These are phyloP conservation scores for Myotis planiceps DNA, from an alignment of 2,797 vertebrate genomes.

Conservation along the genomic window DNA sequence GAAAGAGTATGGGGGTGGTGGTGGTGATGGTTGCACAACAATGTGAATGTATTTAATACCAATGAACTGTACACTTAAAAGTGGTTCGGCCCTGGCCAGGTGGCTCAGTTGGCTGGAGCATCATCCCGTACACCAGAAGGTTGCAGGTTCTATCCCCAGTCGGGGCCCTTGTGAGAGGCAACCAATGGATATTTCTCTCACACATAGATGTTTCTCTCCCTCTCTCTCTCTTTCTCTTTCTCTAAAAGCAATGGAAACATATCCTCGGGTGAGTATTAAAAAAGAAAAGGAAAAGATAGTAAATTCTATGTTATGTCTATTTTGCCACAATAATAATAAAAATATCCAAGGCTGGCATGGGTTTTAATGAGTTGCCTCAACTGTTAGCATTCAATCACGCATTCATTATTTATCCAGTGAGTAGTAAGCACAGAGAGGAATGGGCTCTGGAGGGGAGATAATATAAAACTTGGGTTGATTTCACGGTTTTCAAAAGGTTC, in stretches of 20 bases:
- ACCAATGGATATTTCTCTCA: neutral
- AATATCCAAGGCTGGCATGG: neutral
- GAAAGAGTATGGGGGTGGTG: too few relatives aligned
- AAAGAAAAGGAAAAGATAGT: neutral
- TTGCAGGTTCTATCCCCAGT: neutral
- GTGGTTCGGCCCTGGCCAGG: neutral
- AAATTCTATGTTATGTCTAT: neutral
- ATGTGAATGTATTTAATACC: too few relatives aligned
- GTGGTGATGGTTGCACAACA: neutral
- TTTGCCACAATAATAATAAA: neutral
- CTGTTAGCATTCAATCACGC: rapidly evolving
- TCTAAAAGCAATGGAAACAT: neutral
- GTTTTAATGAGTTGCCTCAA: neutral
- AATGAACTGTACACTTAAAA: neutral
- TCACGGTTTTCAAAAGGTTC: neutral
- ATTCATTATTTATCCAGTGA: neutral
- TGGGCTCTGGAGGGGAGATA: neutral
- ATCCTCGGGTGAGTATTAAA: neutral
- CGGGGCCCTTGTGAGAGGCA: neutral
- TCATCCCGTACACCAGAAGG: neutral
- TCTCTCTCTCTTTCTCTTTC: neutral
- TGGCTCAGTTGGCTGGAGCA: neutral
- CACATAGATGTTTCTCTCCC: neutral
- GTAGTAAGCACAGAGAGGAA: neutral
- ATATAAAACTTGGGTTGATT: neutral